Base-by-base conservation (phyloP, 2,113 vertebrate genomes). In the Capreolus pygargus region DNA sequence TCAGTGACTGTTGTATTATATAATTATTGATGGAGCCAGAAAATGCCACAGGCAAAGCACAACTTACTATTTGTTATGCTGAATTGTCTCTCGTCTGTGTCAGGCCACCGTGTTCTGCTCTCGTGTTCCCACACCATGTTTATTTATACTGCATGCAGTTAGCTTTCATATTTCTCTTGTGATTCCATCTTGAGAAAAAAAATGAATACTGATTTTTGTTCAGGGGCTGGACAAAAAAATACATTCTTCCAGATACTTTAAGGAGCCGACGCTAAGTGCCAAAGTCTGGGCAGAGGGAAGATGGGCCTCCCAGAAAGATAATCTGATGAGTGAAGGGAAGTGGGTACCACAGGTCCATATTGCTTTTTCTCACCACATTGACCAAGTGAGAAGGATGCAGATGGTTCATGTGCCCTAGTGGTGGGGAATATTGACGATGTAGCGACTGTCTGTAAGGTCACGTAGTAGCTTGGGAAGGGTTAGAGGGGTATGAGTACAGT, bases 91-190 rank as follows among this genome's bases (percentile, higher is more conserved):
- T 97, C 21, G 6, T 97, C 98, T 98, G 98, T 90, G 19, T 92
- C 92, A 95, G 98, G 97, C 97, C 45, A 96, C 98, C 86, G 96
- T 97, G 98, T 98, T 98, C 98, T 23, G 92, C 98, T 98, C 97
- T 98, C 57, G 28, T 98, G 98, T 99, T 99, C 98, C 98, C 98
- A 98, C 98, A 98, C 97, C 97, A 99, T 99, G 99, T 99, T 99
- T 99, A 99, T 99, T 99, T 99, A 99, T 99, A 98, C 96, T 2
- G 23, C 89, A 95, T 98, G 98, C 97, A 97, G 98, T 99, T 98
- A 98, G 97, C 98, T 99, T 99, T 99, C 98, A 98, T 99, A 98
- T 99, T 99, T 99, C 99, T 99, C 98, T 97, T 98, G 98, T 27
- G 96, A 98, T 98, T 99, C 98, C 92, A 98, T 94, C 98, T 98